A percentile compares a stretch with the other conserved stretches of the same genome.
Evolutionary conservation across 2,797 vertebrate species (phyloP).

Genomic region (Anableps anableps): DNA sequence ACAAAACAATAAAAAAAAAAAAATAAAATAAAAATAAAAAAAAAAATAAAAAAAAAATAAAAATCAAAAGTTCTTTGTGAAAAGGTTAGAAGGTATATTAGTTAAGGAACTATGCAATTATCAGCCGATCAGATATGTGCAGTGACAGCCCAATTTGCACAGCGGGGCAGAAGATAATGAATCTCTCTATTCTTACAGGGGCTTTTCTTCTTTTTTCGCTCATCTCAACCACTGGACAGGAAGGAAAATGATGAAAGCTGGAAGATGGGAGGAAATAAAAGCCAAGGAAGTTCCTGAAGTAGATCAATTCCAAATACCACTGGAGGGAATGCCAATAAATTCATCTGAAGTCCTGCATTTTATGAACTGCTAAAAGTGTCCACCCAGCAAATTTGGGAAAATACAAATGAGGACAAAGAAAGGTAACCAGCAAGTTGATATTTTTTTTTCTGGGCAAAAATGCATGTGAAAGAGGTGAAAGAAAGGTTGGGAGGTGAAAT

Average conservation of each 20-base stretch:
- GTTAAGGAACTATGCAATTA: constrained; percentile 63
- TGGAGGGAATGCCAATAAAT: background rate
- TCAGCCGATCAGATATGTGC: constrained; percentile 57
- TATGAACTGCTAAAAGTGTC: constrained; percentile 24
- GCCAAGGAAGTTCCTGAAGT: constrained; percentile 27
- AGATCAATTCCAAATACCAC: constrained; percentile 28
- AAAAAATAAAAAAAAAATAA: constrained; percentile 5
- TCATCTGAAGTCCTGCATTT: constrained; percentile 11
- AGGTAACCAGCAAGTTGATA: constrained; percentile 6
- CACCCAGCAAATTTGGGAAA: background rate
- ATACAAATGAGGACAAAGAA: constrained; percentile 12
- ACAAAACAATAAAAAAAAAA: constrained; percentile 18
- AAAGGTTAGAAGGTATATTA: constrained; percentile 46
- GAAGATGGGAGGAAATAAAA: constrained; percentile 6
- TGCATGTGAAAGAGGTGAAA: background rate
- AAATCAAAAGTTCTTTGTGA: constrained; percentile 31
- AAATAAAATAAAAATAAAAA: constrained; percentile 10
- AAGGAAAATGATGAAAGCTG: background rate
- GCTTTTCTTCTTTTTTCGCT: constrained; percentile 29
- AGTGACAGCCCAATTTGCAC: constrained; percentile 54
- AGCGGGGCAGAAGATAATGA: constrained; percentile 49
- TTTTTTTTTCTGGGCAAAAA: background rate
- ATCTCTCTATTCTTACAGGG: constrained; percentile 38
- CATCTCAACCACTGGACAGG: constrained; percentile 18
- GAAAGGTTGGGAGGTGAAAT: constrained; percentile 7